Evolutionary conservation across 2,113 vertebrate species (phyloP).

Genomic region (Sardina pilchardus): DNA sequence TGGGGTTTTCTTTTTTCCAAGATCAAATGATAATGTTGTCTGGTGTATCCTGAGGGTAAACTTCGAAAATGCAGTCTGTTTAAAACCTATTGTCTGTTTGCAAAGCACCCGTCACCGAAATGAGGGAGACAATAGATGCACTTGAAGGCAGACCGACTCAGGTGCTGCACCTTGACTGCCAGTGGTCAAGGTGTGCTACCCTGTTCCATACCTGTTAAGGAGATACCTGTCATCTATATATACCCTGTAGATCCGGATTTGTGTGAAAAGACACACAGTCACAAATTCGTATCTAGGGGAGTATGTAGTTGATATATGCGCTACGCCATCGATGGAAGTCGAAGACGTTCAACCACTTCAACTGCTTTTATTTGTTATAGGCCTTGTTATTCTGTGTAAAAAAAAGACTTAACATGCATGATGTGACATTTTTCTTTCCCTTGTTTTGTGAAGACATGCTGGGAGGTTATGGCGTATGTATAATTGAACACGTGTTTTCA

Average conservation of each 20-base stretch:
- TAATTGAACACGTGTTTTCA: not conserved
- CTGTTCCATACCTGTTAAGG: conserved; percentile 53
- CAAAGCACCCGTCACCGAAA: conserved; percentile 21
- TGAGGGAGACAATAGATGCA: conserved; percentile 27
- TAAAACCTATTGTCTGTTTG: conserved; percentile 15
- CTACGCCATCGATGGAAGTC: conserved; percentile 76
- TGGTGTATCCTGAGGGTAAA: not conserved
- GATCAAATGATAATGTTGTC: not conserved
- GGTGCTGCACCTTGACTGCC: conserved; percentile 56
- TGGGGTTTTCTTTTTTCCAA: not conserved
- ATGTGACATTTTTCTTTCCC: not conserved
- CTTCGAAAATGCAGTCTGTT: not conserved
- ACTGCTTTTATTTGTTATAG: not conserved
- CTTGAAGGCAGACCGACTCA: conserved; percentile 39
- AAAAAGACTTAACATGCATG: not conserved
- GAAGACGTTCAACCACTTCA: conserved; percentile 21
- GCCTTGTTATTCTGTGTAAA: not conserved
- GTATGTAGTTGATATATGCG: conserved; percentile 99
- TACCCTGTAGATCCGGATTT: conserved; percentile 99
- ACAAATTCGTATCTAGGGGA: conserved; percentile 99
- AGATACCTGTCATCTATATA: conserved; percentile 90
- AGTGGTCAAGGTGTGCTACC: conserved; percentile 64
- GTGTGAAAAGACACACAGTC: conserved; percentile 91
- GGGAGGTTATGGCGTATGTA: not conserved
- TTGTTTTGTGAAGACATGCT: not conserved